These are phyloP conservation scores for Cenopis cana DNA, from an alignment of 2,888 invertebrate species.

Conservation along the genomic window DNA sequence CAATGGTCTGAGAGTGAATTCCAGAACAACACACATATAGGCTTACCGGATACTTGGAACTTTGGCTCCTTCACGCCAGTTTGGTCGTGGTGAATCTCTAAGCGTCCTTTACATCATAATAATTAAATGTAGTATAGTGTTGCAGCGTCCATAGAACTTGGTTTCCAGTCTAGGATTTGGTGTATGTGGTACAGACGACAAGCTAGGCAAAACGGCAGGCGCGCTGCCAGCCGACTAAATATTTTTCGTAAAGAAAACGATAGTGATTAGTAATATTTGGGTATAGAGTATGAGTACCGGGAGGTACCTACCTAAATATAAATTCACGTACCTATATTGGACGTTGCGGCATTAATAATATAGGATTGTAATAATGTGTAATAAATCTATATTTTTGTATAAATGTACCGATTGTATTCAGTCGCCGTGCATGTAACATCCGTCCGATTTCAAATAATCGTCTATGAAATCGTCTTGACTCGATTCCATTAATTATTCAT, in stretches of 20 bases:
- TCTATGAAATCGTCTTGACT: conserved; percentile 18
- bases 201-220: too few species aligned
- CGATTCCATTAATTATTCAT: conserved; percentile 48
- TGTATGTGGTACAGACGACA: too few species aligned
- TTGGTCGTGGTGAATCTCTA: conserved; percentile 85
- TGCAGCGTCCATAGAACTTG: conserved; percentile 8
- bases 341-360: conserved; percentile 3
- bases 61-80: conserved; percentile 86
- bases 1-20: conserved; percentile 90
- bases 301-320: not conserved
- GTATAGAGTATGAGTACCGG: too few species aligned
- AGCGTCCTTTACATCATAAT: conserved; percentile 50
- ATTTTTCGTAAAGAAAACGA: too few species aligned
- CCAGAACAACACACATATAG: conserved; percentile 86
- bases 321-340: not conserved
- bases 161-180: not conserved
- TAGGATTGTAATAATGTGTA: conserved; percentile 19
- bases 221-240: too few species aligned
- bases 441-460: conserved; percentile 32
- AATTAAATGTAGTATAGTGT: conserved; percentile 46
- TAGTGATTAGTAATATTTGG: not conserved
- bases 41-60: conserved; percentile 90
- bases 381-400: conserved; percentile 36
- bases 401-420: conserved; percentile 35
- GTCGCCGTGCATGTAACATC: conserved; percentile 21